Evolutionary conservation across 1,140 invertebrate species (phyloP).

Genomic region (Drosophila grimshawi): DNA sequence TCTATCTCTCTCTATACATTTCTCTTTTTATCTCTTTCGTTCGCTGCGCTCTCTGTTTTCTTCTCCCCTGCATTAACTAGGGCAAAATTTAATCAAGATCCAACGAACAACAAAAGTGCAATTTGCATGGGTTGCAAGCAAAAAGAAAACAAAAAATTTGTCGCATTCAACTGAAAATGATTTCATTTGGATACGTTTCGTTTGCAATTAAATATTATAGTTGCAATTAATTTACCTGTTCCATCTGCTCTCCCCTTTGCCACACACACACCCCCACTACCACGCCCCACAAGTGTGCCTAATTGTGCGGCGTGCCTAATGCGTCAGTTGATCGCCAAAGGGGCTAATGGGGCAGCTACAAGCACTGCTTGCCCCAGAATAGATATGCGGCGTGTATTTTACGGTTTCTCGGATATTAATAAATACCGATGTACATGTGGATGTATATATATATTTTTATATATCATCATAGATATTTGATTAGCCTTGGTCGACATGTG

Average conservation of each 20-base stretch:
- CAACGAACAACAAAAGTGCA: slow-evolving; percentile 50
- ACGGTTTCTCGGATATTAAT: slow-evolving; percentile 21
- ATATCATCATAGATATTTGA: neutral
- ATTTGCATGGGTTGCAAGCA: neutral
- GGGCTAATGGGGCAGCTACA: slow-evolving; percentile 27
- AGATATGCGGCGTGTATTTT: slow-evolving; percentile 20
- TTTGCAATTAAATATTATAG: slow-evolving; percentile 1
- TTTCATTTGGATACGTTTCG: neutral
- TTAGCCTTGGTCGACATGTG: neutral
- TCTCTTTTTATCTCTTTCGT: neutral
- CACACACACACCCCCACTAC: neutral
- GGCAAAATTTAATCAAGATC: slow-evolving; percentile 66
- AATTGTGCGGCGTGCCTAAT: slow-evolving; percentile 45
- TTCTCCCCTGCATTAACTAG: slow-evolving; percentile 31
- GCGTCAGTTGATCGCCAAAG: slow-evolving; percentile 24
- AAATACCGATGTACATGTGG: neutral
- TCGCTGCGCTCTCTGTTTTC: neutral
- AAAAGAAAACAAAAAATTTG: slow-evolving; percentile 36
- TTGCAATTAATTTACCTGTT: neutral
- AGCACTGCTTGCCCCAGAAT: slow-evolving; percentile 26
- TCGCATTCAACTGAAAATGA: slow-evolving; percentile 55
- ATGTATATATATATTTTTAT: neutral
- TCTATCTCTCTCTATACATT: neutral
- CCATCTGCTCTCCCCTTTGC: neutral
- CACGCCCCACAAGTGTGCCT: slow-evolving; percentile 25